Evolutionary conservation across 2,113 vertebrate genomes (phyloP).

Genomic region (Lepus americanus): DNA sequence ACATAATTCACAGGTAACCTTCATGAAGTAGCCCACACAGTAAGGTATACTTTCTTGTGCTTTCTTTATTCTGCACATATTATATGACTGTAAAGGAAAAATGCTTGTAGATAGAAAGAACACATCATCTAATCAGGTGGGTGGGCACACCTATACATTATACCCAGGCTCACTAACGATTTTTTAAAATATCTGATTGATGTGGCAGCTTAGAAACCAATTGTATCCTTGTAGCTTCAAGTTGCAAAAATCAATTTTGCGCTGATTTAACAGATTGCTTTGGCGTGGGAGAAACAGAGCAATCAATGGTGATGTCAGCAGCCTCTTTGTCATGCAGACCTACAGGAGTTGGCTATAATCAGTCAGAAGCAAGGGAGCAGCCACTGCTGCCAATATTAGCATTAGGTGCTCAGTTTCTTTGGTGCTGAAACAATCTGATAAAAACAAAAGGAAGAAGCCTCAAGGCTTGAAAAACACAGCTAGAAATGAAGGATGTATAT

Average conservation of each 20-base stretch:
- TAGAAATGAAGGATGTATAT: background rate
- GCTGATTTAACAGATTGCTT: conserved; percentile 83
- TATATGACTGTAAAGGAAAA: conserved; percentile 21
- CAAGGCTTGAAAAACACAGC: background rate
- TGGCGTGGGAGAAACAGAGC: conserved; percentile 79
- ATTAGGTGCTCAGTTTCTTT: conserved; percentile 26
- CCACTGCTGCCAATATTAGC: conserved; percentile 29
- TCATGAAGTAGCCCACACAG: background rate
- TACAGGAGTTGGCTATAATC: conserved; percentile 58
- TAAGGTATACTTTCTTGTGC: background rate
- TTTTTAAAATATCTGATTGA: conserved; percentile 83
- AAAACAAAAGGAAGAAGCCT: conserved; percentile 48
- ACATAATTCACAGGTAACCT: conserved; percentile 36
- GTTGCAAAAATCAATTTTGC: conserved; percentile 83
- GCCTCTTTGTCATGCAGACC: conserved; percentile 61
- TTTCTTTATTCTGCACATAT: conserved; percentile 17
- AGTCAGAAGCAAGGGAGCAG: conserved; percentile 39
- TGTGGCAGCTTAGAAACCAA: conserved; percentile 85
- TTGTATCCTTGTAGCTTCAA: conserved; percentile 77
- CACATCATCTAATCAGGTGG: conserved; percentile 28
- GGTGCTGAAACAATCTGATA: conserved; percentile 32
- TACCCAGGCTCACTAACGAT: background rate
- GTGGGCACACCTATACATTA: conserved; percentile 53
- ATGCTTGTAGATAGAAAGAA: conserved; percentile 12
- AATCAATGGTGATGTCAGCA: conserved; percentile 74